Evolutionary conservation across 2,797 vertebrate genomes (phyloP), one percentile per base, ranked within the genome.

Genomic region (Propithecus deckenii): DNA sequence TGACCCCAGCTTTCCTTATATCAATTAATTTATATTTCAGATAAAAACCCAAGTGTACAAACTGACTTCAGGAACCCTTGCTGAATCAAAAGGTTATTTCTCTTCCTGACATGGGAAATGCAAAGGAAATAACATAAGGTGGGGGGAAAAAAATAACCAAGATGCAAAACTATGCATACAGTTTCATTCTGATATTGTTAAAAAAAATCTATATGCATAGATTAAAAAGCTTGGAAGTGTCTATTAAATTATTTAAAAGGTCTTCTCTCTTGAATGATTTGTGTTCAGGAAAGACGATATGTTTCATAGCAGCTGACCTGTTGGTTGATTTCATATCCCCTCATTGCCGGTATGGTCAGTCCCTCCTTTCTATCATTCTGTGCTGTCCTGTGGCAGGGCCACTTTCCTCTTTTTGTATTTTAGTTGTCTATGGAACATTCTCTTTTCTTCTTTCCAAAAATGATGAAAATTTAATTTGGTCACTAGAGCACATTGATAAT

Each of bases 361-460:
- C 38, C 32, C 28, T 52, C 20, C 41, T 35, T 23, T 86, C 35
- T 15, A 15, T 48, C 22, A 11, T 83, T 67, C 74, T 20, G 32
- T 25, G 57, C 14, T 79, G 32, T 55, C 41, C 17, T 0, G 1
- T 23, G 8, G 11, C 9, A 57, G 13, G 12, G 0, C 18, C 2
- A 1, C 41, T 88, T 85, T 50, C 43, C 23, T 63, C n/a, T 32
- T 59, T 69, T 50, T 32, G 23, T 65, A 59, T 86, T 91, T 87
- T 59, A 69, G 41, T 22, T 75, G 41, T 61, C 52, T 61, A 0
- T 52, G 20, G 35, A 85, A 92, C 43, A 35, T 46, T 65, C 55
- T 84, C 43, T 50, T 76, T 95, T 90, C 67, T 86, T 75, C 25
- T 87, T 95, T 94, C 75, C 76, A 59, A 72, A 94, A 89, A 50